Conservation (phyloP, 2,888 invertebrate species). For the Hedya salicella region DNA sequence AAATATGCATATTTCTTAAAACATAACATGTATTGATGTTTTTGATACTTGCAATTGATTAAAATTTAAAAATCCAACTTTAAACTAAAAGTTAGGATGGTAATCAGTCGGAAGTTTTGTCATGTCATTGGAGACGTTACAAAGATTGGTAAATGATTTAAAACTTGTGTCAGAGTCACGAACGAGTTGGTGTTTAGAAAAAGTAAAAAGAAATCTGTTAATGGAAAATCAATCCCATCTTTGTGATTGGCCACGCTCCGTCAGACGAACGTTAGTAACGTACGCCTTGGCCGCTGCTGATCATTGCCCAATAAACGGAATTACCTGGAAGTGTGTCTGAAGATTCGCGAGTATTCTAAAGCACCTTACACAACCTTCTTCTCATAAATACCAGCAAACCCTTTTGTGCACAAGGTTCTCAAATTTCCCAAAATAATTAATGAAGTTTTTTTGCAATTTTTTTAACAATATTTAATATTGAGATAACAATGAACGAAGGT, state of each 20-base stretch:
- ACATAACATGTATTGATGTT: neutral
- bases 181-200: conserved; percentile 67
- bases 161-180: conserved; percentile 68
- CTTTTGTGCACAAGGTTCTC: conserved; percentile 79
- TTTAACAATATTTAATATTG: conserved; percentile 77
- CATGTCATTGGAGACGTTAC: conserved; percentile 35
- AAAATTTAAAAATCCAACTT: neutral
- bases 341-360: conserved; percentile 2
- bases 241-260: conserved; percentile 68
- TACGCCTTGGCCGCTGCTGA: conserved; percentile 50
- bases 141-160: conserved; percentile 49
- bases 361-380: conserved; percentile 44
- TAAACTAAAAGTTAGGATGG: neutral
- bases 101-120: conserved; percentile 22
- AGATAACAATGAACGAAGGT: conserved; percentile 71
- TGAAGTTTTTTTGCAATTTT: conserved; percentile 60
- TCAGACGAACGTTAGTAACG: conserved; percentile 52
- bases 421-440: conserved; percentile 77
- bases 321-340: conserved; percentile 43
- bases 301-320: conserved; percentile 51
- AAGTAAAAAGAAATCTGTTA: conserved; percentile 63
- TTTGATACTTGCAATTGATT: too few species aligned
- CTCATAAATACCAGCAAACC: conserved; percentile 51
- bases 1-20: conserved; percentile 55
- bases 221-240: conserved; percentile 81